Evolutionary conservation across 1,140 invertebrate genomes (phyloP), one percentile per base, ranked within the genome.

Genomic region (Zelostemma sp.): DNA sequence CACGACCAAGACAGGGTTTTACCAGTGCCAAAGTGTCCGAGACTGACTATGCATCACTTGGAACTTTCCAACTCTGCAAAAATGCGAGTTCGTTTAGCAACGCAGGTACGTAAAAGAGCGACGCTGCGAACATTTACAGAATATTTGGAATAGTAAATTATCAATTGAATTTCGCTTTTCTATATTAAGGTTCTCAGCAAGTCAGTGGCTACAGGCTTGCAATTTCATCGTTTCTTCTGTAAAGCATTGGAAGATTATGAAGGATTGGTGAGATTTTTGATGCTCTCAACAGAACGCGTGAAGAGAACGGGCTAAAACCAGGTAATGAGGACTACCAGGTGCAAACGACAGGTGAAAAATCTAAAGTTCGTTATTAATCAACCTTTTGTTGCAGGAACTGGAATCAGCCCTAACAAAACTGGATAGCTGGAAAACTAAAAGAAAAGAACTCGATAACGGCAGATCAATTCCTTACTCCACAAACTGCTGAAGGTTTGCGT

Each of bases 381-480:
- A n/a, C n/a, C n/a, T n/a, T n/a, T n/a, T n/a, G n/a, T n/a, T n/a
- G 0, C 12, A 16, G 19, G 19, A 5, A 19, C 16, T 1, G 43
- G 19, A 18, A 18, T 14, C 4, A 25, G 3, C 21, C 21, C 21
- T 25, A 3, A 25, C 21, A 12, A 53, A 59, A 25, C 16, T 67
- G n/a, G 49, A 70, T 50, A n/a, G 25, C 0, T 70, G 63, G 68
- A 51, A 67, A 58, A 16, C n/a, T 67, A 8, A 48, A 61, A 41
- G 6, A 45, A 1, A 47, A 5, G 8, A 49, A 43, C 8, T 19
- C 17, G 1, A 45, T 70, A 4, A 41, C 33, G 6, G 4, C 31
- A 19, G 45, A 18, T 17, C 21, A 58, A 21, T 72, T 72, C 58
- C 15, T 67, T 1, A 67, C 55, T n/a, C 35, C 38, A 14, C 68